phyloP scores from a whole-genome alignment of 2,888 invertebrate genomes.

The Cryptophagus acutangulus region DNA sequence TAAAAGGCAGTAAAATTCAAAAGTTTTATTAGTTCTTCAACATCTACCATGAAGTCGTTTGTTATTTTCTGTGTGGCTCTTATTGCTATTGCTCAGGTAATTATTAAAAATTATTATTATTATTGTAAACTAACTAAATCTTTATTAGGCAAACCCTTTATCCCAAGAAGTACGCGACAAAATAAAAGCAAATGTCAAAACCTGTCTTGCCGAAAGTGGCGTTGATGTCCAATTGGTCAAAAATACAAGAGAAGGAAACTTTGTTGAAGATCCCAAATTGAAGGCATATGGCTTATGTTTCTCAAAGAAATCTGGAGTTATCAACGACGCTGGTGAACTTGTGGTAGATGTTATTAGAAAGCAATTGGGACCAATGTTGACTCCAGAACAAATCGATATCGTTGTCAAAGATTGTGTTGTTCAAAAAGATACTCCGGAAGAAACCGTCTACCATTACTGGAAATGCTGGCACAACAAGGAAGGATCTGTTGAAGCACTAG shows the following conservation, averaged over 20 bases:
- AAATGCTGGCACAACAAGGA: no score
- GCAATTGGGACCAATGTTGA: no score
- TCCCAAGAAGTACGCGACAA: constrained; percentile 29
- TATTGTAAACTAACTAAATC: no score
- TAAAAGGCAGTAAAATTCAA: no score
- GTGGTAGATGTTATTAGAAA: constrained; percentile 21
- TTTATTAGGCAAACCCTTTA: no score
- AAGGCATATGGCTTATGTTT: constrained; percentile 27
- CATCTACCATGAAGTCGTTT: no score
- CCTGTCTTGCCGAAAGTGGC: constrained; percentile 20
- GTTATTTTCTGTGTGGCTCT: no score
- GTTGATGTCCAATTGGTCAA: constrained; percentile 23
- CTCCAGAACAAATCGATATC: constrained; percentile 8
- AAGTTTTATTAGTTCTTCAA: no score
- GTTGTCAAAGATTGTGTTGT: constrained; percentile 12
- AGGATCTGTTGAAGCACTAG: no score
- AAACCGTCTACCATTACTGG: constrained; percentile 7
- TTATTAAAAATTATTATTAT: no score
- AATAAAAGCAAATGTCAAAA: constrained; percentile 18
- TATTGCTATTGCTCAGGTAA: no score
- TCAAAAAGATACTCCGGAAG: constrained; percentile 9
- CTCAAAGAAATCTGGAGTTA: constrained; percentile 28
- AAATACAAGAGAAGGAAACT: constrained; percentile 21
- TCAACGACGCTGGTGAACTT: constrained; percentile 28
- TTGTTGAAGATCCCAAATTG: constrained; percentile 26